Evolutionary conservation across 2,888 invertebrate species (phyloP).

Genomic region (Acronicta psi): DNA sequence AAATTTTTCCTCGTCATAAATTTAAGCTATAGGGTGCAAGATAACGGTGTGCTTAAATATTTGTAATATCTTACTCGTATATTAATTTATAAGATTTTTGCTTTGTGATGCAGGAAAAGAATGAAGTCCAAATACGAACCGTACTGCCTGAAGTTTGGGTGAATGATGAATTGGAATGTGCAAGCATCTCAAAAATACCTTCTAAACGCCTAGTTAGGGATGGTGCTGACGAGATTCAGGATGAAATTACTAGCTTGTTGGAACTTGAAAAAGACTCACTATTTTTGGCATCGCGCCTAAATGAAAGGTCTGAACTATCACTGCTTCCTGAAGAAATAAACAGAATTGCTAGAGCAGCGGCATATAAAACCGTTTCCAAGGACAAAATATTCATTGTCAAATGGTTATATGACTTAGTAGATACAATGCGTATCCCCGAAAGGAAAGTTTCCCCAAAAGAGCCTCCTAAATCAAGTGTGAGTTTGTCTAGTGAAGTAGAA

Average conservation of each 20-base stretch:
- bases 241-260: neutral
- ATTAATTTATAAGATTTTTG: neutral
- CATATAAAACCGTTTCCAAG: slow-evolving; percentile 49
- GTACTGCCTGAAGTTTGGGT: slow-evolving; percentile 69
- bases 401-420: slow-evolving; percentile 67
- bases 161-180: slow-evolving; percentile 31
- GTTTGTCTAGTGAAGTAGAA: neutral
- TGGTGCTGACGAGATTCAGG: neutral
- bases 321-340: slow-evolving; percentile 65
- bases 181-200: slow-evolving; percentile 15
- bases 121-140: slow-evolving; percentile 75
- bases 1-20: too few species aligned
- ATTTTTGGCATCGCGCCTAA: slow-evolving; percentile 44
- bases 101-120: slow-evolving; percentile 65
- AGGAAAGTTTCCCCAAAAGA: too few species aligned
- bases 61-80: too few species aligned
- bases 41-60: too few species aligned
- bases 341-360: slow-evolving; percentile 56
- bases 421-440: slow-evolving; percentile 48
- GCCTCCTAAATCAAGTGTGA: too few species aligned
- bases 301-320: slow-evolving; percentile 59
- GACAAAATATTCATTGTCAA: slow-evolving; percentile 68
- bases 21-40: too few species aligned
- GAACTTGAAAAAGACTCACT: slow-evolving; percentile 46
- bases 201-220: slow-evolving; percentile 5